phyloP scores from a whole-genome alignment of 2,888 invertebrate genomes.

The Malachius bipustulatus region DNA sequence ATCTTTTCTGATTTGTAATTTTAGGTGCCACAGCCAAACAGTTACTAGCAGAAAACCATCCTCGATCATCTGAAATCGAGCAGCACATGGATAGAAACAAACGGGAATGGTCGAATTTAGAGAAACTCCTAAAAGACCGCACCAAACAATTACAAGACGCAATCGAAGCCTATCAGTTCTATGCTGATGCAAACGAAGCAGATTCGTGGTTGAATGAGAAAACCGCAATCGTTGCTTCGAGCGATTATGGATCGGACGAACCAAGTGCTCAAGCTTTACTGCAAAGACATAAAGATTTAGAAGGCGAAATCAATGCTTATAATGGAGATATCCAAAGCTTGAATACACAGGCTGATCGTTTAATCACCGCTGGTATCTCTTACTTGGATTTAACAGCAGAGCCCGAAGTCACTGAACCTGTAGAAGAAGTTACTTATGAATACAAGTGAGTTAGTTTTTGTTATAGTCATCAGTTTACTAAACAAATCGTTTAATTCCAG shows the following conservation, averaged over 20 bases:
- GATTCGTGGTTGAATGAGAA: constrained; percentile 97
- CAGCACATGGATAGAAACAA: constrained; percentile 65
- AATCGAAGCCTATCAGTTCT: constrained; percentile 90
- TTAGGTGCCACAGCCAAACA: constrained; percentile 32
- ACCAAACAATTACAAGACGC: constrained; percentile 73
- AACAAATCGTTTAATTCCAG: constrained; percentile 18
- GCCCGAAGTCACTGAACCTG: constrained; percentile 47
- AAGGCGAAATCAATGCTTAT: constrained; percentile 83
- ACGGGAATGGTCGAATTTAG: constrained; percentile 82
- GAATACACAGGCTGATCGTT: constrained; percentile 63
- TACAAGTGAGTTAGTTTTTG: constrained; percentile 27
- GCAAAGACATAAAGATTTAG: constrained; percentile 74
- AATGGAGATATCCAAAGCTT: constrained; percentile 69
- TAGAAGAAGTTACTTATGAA: constrained; percentile 50
- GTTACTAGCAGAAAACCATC: constrained; percentile 69
- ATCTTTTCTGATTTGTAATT: constrained; percentile 3
- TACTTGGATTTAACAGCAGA: constrained; percentile 52
- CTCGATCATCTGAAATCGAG: constrained; percentile 69
- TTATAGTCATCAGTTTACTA: no score
- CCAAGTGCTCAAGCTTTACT: constrained; percentile 80
- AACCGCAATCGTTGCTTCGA: constrained; percentile 77
- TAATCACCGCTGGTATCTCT: constrained; percentile 65
- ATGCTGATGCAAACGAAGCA: constrained; percentile 94
- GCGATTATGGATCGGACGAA: constrained; percentile 80
- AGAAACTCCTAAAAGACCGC: constrained; percentile 63